phyloP scores from a whole-genome alignment of 2,888 invertebrate species.

The Geophilus truncorum region DNA sequence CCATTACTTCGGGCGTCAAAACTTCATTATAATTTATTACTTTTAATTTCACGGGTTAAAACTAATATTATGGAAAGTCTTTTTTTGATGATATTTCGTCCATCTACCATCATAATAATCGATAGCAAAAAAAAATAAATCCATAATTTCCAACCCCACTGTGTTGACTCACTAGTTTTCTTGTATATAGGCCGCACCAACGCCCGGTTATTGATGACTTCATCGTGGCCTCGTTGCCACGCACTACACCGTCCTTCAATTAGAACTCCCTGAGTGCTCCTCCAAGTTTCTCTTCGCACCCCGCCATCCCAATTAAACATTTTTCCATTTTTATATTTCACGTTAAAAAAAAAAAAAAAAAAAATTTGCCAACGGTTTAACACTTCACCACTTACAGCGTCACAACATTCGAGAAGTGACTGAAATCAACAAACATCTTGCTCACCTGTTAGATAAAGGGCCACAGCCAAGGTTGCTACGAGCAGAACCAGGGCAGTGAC shows the following conservation, averaged over 20 bases:
- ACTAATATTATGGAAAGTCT: no score
- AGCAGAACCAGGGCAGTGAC: conserved; percentile 29
- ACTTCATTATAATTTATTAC: background rate
- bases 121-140: no score
- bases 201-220: conserved; percentile 9
- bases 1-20: background rate
- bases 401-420: background rate
- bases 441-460: conserved; percentile 32
- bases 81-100: no score
- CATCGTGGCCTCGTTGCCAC: conserved; percentile 14
- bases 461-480: conserved; percentile 28
- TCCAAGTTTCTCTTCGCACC: background rate
- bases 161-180: background rate
- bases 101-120: no score
- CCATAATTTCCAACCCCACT: no score
- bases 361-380: background rate
- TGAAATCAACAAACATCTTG: background rate
- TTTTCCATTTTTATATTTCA: background rate
- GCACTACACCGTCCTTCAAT: conserved; percentile 10
- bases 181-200: background rate
- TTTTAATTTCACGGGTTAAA: background rate
- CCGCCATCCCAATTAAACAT: background rate
- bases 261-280: background rate
- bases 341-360: no score
- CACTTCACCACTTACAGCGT: background rate